Percentiles rank a stretch among this genome's conserved stretches.
phyloP scores from a whole-genome alignment of 2,888 invertebrate genomes.

The Agrilus cyanescens region DNA sequence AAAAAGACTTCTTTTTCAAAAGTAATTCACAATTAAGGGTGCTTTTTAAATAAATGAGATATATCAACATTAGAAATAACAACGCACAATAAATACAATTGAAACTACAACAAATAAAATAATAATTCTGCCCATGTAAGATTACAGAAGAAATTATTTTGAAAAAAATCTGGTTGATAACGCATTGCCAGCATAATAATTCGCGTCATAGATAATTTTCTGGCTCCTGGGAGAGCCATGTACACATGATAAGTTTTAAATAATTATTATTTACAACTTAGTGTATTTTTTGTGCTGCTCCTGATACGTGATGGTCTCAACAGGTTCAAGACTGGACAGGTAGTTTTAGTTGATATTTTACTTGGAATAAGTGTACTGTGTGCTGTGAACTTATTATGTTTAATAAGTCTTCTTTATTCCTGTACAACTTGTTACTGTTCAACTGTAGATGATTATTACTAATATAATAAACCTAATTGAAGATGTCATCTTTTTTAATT shows the following conservation, averaged over 20 bases:
- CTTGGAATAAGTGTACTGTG: constrained; percentile 55
- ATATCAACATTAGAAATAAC: too few relatives aligned
- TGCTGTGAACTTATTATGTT: constrained; percentile 52
- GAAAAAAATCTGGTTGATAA: not conserved
- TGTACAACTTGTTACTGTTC: constrained; percentile 24
- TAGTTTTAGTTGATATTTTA: constrained; percentile 64
- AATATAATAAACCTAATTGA: not conserved
- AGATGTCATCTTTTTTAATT: too few relatives aligned
- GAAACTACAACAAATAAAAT: not conserved
- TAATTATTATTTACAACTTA: constrained; percentile 11
- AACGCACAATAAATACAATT: too few relatives aligned
- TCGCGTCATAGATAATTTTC: not conserved
- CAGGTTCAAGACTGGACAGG: constrained; percentile 65
- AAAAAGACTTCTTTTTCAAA: too few relatives aligned
- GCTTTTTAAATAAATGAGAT: too few relatives aligned
- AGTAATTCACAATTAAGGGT: too few relatives aligned
- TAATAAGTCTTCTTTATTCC: constrained; percentile 48
- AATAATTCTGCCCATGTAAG: constrained; percentile 31
- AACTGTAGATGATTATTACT: constrained; percentile 5
- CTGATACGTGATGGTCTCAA: constrained; percentile 23
- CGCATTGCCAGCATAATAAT: not conserved
- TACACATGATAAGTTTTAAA: constrained; percentile 6
- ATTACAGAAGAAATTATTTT: constrained; percentile 3
- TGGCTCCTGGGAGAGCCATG: constrained; percentile 8
- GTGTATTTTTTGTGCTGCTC: constrained; percentile 24